phyloP scores from a whole-genome alignment of 2,888 invertebrate species.

The Cryptus viduatorius region DNA sequence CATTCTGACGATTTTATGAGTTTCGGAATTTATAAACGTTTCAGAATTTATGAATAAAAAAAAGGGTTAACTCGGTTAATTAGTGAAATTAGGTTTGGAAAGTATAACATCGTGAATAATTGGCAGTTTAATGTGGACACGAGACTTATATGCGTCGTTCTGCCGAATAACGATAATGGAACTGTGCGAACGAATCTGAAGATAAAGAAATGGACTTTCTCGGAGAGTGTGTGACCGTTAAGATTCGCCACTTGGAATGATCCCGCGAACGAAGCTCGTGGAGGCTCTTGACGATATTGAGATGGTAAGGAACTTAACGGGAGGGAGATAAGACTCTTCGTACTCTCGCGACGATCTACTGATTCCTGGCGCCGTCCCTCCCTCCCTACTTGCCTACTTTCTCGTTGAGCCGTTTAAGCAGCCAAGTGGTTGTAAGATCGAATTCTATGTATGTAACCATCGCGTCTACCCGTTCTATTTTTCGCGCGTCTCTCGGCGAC shows the following conservation, averaged over 20 bases:
- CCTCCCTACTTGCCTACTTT: conserved; percentile 15
- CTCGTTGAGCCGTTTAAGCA: conserved; percentile 70
- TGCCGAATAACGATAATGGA: conserved; percentile 9
- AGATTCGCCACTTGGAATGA: conserved; percentile 47
- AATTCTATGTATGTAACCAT: conserved; percentile 27
- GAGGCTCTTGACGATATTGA: conserved; percentile 34
- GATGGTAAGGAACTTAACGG: conserved; percentile 31
- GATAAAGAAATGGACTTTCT: conserved; percentile 28
- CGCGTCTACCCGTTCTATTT: conserved; percentile 41
- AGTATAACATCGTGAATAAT: too few species aligned
- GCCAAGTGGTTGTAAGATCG: conserved; percentile 62
- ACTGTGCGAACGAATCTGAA: conserved; percentile 3
- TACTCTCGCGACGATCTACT: conserved; percentile 19
- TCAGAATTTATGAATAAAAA: not conserved
- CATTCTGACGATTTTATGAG: too few species aligned
- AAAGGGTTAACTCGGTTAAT: too few species aligned
- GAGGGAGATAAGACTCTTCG: conserved; percentile 58
- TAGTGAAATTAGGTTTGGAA: too few species aligned
- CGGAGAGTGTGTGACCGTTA: conserved; percentile 4
- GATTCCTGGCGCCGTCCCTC: conserved; percentile 20
- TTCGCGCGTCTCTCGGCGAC: conserved; percentile 46
- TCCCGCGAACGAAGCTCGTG: conserved; percentile 28
- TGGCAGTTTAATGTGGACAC: not conserved
- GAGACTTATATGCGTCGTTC: conserved; percentile 10
- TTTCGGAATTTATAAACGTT: not conserved